Evolutionary conservation across 2,888 invertebrate genomes (phyloP), one percentile per base, ranked within the genome.

Genomic region (Teinopalpus imperialis): DNA sequence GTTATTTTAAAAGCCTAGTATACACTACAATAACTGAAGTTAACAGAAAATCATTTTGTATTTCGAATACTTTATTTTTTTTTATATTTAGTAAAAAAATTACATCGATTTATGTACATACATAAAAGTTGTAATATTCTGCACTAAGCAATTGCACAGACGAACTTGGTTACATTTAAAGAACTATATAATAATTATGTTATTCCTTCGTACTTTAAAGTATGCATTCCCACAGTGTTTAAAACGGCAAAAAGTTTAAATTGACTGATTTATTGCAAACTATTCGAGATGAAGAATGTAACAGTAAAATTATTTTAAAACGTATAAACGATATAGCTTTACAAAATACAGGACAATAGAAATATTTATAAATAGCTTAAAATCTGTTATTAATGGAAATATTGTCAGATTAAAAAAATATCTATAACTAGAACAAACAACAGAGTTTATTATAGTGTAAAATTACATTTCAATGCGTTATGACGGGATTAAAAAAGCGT

Each of bases 61-160:
- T 74, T 78, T 60, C 70, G 70, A 83, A 77, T 82, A 82, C 72
- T 85, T 83, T 81, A 82, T 83, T 85, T 76, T 74, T n/a, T n/a
- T 59, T 66, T 59, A 70, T 78, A 81, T 83, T 81, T 81, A 83
- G 80, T 85, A 81, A 81, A 83, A 73, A 85, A 85, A 81, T 83
- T 78, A 83, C 80, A 81, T 72, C 71, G 71, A 82, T 76, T 71
- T 79, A 85, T 81, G 69, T 81, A 83, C 81, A 82, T 70, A 77
- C 67, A 66, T 59, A 62, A 61, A 66, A 61, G 58, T 62, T 61
- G 67, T 70, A 55, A 57, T 59, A 57, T 55, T 54, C 56, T 53
- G 74, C 71, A 65, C 69, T 67, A 70, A 76, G 74, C 66, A 58
- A 69, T 60, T 71, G 76, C 66, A 73, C 70, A 73, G 68, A 69